These are phyloP conservation scores for Eriosoma lanigerum DNA, from an alignment of 1,140 invertebrate genomes.

Conservation along the genomic window DNA sequence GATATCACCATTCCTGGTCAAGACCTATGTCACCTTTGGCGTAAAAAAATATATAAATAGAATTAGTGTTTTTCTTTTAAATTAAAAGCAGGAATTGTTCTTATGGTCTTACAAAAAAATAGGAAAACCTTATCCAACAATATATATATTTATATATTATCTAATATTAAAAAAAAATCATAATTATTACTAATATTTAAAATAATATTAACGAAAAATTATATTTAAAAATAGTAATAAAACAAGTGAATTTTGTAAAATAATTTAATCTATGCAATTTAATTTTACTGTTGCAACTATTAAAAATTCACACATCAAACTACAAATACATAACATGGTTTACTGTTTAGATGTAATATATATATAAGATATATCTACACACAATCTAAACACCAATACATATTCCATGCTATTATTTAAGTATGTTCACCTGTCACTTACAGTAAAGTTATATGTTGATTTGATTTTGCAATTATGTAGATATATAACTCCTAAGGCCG, in stretches of 20 bases:
- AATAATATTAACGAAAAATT: neutral
- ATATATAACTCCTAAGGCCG: conserved; percentile 31
- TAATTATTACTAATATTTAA: neutral
- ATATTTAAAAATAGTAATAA: neutral
- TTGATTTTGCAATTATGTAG: conserved; percentile 32
- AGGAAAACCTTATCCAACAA: too few relatives aligned
- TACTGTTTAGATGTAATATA: neutral
- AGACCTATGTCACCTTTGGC: too few relatives aligned
- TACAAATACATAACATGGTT: neutral
- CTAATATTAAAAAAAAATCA: too few relatives aligned
- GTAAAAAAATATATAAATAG: too few relatives aligned
- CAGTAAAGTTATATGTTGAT: conserved; percentile 23
- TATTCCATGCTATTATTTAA: conserved; percentile 32
- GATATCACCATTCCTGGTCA: too few relatives aligned
- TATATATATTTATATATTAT: too few relatives aligned
- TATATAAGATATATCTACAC: neutral
- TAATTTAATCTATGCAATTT: conserved; percentile 1
- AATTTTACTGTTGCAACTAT: neutral
- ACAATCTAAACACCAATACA: conserved; percentile 13
- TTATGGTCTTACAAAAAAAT: too few relatives aligned
- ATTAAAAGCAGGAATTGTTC: too few relatives aligned
- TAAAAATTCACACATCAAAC: conserved; percentile 27
- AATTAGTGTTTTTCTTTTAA: too few relatives aligned
- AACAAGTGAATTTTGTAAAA: too few relatives aligned
- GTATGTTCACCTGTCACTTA: conserved; percentile 30